Evolutionary conservation across 2,888 invertebrate genomes (phyloP).

Genomic region (Metalampra italica): DNA sequence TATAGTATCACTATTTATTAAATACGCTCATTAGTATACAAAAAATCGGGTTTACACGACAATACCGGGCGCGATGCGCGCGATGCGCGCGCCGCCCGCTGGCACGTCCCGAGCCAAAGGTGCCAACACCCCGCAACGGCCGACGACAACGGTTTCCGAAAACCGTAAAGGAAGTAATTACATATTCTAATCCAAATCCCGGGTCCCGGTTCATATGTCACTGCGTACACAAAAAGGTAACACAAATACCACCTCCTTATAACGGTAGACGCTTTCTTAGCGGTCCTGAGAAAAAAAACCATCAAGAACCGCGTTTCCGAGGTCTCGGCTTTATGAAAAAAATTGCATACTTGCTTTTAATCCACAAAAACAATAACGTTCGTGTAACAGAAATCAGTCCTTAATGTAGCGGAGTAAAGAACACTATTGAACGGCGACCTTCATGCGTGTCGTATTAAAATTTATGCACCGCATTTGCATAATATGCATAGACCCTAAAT

Average conservation of each 20-base stretch:
- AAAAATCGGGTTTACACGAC: constrained; percentile 21
- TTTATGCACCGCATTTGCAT: constrained; percentile 79
- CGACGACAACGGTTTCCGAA: constrained; percentile 66
- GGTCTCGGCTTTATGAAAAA: constrained; percentile 48
- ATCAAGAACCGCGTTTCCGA: constrained; percentile 61
- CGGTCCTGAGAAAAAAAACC: constrained; percentile 70
- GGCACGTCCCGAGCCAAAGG: constrained; percentile 36
- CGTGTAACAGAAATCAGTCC: constrained; percentile 29
- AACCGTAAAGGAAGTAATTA: constrained; percentile 78
- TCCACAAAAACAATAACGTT: constrained; percentile 45
- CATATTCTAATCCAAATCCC: constrained; percentile 74
- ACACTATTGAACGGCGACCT: constrained; percentile 27
- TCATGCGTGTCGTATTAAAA: constrained; percentile 52
- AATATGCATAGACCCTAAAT: constrained; percentile 78
- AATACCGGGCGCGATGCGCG: constrained; percentile 21
- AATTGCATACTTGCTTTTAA: constrained; percentile 67
- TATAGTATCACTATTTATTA: no score
- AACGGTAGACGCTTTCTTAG: constrained; percentile 62
- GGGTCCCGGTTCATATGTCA: constrained; percentile 73
- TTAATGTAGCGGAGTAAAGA: constrained; percentile 25
- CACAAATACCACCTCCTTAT: constrained; percentile 50
- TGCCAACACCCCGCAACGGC: constrained; percentile 51
- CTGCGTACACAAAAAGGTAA: constrained; percentile 57
- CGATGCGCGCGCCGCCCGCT: constrained; percentile 26
- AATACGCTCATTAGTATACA: constrained; percentile 14